Conservation (phyloP, 2,797 vertebrate genomes). For the Lepilemur septentrionalis region DNA sequence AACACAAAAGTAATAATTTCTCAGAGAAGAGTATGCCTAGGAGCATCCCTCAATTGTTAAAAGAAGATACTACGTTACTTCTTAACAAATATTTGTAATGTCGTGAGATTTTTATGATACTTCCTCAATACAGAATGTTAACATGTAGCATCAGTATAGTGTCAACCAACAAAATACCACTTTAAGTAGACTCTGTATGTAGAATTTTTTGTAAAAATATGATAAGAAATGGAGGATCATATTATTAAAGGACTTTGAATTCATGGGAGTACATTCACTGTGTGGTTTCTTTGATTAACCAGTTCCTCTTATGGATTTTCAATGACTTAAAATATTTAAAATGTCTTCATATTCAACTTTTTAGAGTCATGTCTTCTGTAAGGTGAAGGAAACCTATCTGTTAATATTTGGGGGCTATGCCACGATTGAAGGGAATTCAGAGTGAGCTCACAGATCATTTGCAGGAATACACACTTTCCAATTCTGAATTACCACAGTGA, state of each 20-base stretch:
- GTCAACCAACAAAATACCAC: background rate
- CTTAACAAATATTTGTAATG: background rate
- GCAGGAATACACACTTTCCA: background rate
- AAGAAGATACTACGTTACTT: background rate
- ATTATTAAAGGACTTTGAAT: constrained; percentile 52
- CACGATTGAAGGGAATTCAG: background rate
- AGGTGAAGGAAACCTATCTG: background rate
- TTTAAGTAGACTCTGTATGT: constrained; percentile 1
- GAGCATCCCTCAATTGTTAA: background rate
- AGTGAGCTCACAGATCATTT: background rate
- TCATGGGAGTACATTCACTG: background rate
- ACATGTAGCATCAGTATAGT: background rate
- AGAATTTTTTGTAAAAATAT: constrained; percentile 40
- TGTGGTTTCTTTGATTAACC: constrained; percentile 18
- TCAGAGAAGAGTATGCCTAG: background rate
- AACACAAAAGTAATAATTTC: background rate
- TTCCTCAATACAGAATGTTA: background rate
- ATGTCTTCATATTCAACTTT: background rate
- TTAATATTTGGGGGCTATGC: background rate
- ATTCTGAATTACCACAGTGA: background rate
- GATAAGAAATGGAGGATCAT: background rate
- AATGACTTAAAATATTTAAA: background rate
- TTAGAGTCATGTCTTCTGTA: background rate
- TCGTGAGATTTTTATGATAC: background rate
- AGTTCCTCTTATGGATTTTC: constrained; percentile 9